Evolutionary conservation across 92 coral and sea anemone genomes (phyloP).

Genomic region (Plumapathes pennacea): DNA sequence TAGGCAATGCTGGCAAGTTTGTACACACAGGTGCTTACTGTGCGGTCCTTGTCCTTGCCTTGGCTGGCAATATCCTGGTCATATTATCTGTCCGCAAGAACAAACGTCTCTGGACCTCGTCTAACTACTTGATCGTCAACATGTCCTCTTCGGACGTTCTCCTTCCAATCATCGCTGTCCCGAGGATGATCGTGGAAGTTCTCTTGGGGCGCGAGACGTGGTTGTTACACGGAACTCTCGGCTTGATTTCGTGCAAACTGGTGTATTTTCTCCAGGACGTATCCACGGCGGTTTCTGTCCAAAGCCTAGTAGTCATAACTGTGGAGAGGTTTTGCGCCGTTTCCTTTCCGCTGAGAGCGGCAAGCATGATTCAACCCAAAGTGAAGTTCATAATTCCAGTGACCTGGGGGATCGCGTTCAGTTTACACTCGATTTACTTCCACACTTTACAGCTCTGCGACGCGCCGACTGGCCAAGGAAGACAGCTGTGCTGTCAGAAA

Average conservation of each 20-base stretch:
- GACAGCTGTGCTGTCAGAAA: slow-evolving; percentile 13
- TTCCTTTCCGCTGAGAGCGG: slow-evolving; percentile 35
- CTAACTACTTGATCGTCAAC: slow-evolving; percentile 50
- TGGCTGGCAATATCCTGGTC: slow-evolving; percentile 33
- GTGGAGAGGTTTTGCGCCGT: slow-evolving; percentile 54
- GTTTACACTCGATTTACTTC: slow-evolving; percentile 39
- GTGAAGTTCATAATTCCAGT: slow-evolving; percentile 33
- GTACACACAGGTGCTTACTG: slow-evolving; percentile 33
- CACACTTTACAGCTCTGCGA: slow-evolving; percentile 27
- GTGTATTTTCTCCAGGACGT: slow-evolving; percentile 42
- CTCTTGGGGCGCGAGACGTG: slow-evolving; percentile 24
- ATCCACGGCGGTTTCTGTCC: slow-evolving; percentile 51
- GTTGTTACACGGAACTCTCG: slow-evolving; percentile 25
- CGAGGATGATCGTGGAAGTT: slow-evolving; percentile 35
- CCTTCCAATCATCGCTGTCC: slow-evolving; percentile 41
- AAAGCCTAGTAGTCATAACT: slow-evolving; percentile 42
- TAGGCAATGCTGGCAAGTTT: too few species aligned
- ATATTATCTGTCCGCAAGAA: slow-evolving; percentile 34
- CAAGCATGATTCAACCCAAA: slow-evolving; percentile 29
- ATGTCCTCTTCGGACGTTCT: slow-evolving; percentile 56
- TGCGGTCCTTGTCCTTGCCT: slow-evolving; percentile 29
- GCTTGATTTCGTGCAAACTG: slow-evolving; percentile 36
- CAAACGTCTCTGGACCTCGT: slow-evolving; percentile 40
- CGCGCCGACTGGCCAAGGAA: background rate
- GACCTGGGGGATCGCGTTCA: slow-evolving; percentile 27